phyloP scores from a whole-genome alignment of 2,113 vertebrate genomes.

The Zosterops pallidus region DNA sequence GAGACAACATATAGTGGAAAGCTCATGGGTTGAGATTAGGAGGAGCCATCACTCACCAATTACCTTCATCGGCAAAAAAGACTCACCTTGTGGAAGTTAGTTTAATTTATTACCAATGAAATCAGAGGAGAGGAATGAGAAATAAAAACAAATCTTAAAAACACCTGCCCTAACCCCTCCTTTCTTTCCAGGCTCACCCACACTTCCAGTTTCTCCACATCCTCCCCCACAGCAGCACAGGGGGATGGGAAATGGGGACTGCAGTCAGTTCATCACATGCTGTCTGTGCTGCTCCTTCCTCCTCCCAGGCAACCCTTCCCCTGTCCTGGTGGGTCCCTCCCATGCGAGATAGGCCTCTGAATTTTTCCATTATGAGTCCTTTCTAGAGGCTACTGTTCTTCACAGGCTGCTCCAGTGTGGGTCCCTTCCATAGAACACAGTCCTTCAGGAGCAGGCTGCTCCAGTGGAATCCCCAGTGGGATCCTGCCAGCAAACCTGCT shows the following conservation, averaged over 20 bases:
- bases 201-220: neutral
- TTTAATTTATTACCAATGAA: neutral
- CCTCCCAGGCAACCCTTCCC: neutral
- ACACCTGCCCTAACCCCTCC: neutral
- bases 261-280: neutral
- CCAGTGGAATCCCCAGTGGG: no score
- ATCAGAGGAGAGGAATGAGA: neutral
- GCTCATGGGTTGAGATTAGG: neutral
- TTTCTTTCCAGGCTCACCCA: neutral
- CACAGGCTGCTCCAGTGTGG: neutral
- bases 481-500: neutral
- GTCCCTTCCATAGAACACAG: neutral
- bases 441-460: neutral
- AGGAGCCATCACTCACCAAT: neutral
- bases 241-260: neutral
- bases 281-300: neutral
- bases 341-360: neutral
- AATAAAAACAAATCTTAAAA: neutral
- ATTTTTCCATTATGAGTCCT: neutral
- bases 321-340: neutral
- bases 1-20: neutral
- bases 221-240: neutral
- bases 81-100: neutral
- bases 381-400: neutral
- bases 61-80: neutral